Evolutionary conservation across 2,797 vertebrate species (phyloP).

Genomic region (Vipera latastei): DNA sequence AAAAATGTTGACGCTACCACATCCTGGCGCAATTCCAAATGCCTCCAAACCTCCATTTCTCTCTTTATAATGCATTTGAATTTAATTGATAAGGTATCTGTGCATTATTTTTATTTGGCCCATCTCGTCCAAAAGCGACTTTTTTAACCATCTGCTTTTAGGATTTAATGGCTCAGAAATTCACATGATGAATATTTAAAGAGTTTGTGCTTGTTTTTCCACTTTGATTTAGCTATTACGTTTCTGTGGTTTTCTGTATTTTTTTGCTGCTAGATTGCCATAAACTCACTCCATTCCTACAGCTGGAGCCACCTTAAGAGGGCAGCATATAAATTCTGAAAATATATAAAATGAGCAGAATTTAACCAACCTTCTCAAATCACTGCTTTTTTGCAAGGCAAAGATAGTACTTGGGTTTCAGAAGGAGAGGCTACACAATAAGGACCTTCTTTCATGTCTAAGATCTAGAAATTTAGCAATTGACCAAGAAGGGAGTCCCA

Average conservation of each 20-base stretch:
- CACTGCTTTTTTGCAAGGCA: too few species aligned
- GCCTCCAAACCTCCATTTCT: background rate
- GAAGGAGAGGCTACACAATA: background rate
- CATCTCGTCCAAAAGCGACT: background rate
- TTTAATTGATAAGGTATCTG: background rate
- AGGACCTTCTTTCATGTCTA: background rate
- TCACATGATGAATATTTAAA: constrained; percentile 1
- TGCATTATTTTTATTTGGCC: background rate
- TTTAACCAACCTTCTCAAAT: background rate
- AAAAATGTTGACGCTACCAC: background rate
- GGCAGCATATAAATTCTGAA: background rate
- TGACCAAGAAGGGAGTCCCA: background rate
- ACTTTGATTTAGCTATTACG: background rate
- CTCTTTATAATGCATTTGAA: background rate
- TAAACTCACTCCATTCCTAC: background rate
- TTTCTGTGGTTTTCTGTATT: background rate
- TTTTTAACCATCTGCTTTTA: background rate
- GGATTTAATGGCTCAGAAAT: background rate
- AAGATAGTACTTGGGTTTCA: background rate
- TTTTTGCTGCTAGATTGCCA: background rate
- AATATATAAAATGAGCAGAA: background rate
- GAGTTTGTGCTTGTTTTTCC: background rate
- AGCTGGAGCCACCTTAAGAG: background rate
- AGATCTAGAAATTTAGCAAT: too few species aligned
- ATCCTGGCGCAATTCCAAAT: background rate